These are phyloP conservation scores for Cheilosia vulpina DNA, from an alignment of 2,888 invertebrate species.

Conservation along the genomic window DNA sequence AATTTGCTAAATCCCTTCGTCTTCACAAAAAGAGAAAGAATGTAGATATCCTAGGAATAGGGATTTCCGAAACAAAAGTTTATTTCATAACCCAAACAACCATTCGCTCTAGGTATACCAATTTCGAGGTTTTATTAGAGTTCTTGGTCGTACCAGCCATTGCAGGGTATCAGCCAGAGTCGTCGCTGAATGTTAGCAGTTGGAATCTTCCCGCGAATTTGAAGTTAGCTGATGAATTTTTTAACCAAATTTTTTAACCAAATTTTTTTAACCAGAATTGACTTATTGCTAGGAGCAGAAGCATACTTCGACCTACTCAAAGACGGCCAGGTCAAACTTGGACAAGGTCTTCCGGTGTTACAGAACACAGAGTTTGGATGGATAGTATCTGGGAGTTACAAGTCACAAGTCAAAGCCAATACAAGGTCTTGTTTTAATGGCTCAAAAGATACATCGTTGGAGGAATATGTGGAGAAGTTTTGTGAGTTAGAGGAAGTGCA, in stretches of 20 bases:
- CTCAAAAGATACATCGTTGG: neutral
- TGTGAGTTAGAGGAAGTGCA: neutral
- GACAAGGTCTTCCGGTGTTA: no score
- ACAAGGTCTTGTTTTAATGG: no score
- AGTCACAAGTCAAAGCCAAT: no score
- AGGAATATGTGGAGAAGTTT: neutral
- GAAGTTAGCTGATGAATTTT: neutral
- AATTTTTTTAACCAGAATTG: neutral
- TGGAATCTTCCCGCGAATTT: neutral
- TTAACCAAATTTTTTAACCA: neutral
- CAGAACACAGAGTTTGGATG: no score
- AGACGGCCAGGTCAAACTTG: no score
- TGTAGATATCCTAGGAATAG: conserved; percentile 25
- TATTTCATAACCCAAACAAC: conserved; percentile 20
- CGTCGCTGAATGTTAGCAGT: neutral
- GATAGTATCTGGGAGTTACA: no score
- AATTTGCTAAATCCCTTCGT: conserved; percentile 20
- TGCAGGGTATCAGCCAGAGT: conserved; percentile 21
- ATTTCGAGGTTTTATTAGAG: conserved; percentile 16
- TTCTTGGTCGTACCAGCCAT: conserved; percentile 14
- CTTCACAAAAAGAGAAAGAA: conserved; percentile 2
- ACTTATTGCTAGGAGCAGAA: neutral
- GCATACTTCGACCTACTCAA: no score
- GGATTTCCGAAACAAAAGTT: conserved; percentile 6
- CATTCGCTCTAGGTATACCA: conserved; percentile 18